Base-by-base conservation (phyloP, 2,113 vertebrate species). In the Heterochromis multidens region DNA sequence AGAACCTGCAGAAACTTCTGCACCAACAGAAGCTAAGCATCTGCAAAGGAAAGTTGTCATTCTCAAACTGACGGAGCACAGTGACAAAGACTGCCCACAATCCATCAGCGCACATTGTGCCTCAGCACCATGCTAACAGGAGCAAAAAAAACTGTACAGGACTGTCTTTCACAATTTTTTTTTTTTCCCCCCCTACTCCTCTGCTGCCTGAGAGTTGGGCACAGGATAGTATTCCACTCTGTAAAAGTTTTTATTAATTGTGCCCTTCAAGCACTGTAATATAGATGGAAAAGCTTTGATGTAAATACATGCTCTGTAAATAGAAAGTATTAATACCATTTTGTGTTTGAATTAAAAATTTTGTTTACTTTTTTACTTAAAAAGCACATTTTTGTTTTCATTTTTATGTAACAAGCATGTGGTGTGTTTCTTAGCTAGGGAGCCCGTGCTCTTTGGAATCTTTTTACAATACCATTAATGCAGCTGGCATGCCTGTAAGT, bases 11-110 rank as follows among this genome's bases (percentile, higher is more conserved):
- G n/a, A n/a, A n/a, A n/a, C n/a, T n/a, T n/a, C n/a, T n/a, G 83
- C 46, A 4, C 14, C 70, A 5, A 59, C 49, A 6, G 87, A 87
- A 40, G 58, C 77, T 1, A 92, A 17, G 23, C 85, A 25, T 17
- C 94, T 94, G 21, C 94, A 94, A 89, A 95, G 96, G 88, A 96
- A 91, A 80, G 94, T 97, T 1, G 90, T 97, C 21, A 94, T 97
- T 74, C 93, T 97, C 46, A 97, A 97, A 93, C 90, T 97, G 77
- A 96, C 96, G 0, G 93, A 95, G 82, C 91, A 81, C 62, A 94
- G 81, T 1, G 29, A 79, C 78, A 78, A 80, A 56, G 93, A 94
- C 57, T 77, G 63, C 13, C 70, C 89, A 4, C 86, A 91, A 12
- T 3, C 86, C 5, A 17, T 7, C 80, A 70, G 79, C 57, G 80